Conservation (phyloP, 30 jellyfish, hydroid and myxozoan species). For the Aurelia aurita region DNA sequence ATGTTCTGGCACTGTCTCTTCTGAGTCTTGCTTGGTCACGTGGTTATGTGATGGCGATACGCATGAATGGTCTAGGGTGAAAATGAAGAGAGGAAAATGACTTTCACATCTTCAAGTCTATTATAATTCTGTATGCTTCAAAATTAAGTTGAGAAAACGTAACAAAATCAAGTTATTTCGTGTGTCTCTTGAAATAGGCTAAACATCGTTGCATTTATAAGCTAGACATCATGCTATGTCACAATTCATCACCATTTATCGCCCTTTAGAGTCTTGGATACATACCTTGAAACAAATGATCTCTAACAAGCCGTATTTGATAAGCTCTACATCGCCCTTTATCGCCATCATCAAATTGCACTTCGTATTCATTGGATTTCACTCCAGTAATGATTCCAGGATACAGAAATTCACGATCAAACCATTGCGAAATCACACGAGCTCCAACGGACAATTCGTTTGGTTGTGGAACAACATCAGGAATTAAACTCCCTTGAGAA, state of each 20-base stretch:
- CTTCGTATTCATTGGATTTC: constrained; percentile 79
- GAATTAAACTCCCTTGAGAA: constrained; percentile 65
- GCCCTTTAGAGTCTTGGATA: neutral
- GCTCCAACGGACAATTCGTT: constrained; percentile 82
- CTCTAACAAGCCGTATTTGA: constrained; percentile 86
- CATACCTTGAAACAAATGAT: constrained; percentile 64
- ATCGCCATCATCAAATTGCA: constrained; percentile 96
- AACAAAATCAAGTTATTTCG: no score
- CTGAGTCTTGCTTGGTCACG: constrained; percentile 17
- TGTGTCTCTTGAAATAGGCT: neutral
- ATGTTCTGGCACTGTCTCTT: neutral
- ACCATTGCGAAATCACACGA: constrained; percentile 93
- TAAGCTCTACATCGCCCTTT: constrained; percentile 80
- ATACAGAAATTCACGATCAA: constrained; percentile 77
- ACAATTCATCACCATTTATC: no score
- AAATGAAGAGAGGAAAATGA: neutral
- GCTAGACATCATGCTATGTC: no score
- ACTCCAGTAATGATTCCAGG: constrained; percentile 90
- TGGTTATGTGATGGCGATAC: constrained; percentile 33
- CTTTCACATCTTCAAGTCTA: neutral
- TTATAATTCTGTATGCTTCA: no score
- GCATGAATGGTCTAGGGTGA: constrained; percentile 51
- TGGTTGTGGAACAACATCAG: constrained; percentile 87
- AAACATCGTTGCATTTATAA: no score
- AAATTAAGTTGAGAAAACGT: no score